Base-by-base conservation (phyloP, 2,888 invertebrate species). In the Andrena marginata region DNA sequence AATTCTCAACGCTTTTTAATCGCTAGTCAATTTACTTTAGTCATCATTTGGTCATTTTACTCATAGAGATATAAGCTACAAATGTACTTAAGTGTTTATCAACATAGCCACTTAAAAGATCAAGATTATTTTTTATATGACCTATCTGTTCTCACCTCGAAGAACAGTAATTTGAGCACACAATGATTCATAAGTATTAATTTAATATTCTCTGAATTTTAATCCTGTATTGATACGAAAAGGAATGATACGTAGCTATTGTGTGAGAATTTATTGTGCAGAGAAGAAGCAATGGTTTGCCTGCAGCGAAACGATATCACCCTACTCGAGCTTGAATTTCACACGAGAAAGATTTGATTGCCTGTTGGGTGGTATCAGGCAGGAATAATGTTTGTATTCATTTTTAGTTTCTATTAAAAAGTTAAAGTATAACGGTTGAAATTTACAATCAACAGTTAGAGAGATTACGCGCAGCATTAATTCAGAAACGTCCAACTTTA, bases 401-500 rank as follows among this genome's bases (percentile, higher is more conserved):
- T 23, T 20, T 62, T 35, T 20, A 33, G 62, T 33, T 62, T 35
- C 62, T 35, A 33, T 29, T 31, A 49, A 48, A 35, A 20, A 62
- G 33, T 31, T n/a, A 60, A 31, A 31, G 10, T 33, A 20, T 62
- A 62, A 35, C 62, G 10, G 33, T 8, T 5, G 62, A 35, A 33
- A 10, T 62, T 62, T 62, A 23, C 56, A 62, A 62, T 33, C 20
- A 62, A 62, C 35, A 20, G 33, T 62, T 62, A 33, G 33, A 29
- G 62, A 62, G 33, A 62, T 62, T 62, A 62, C 62, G 33, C 6
- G 29, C 62, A 13, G 20, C 62, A 62, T 62, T 62, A 62, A 33
- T 35, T 10, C 62, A 62, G 62, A 62, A 35, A 20, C 8, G 62
- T 62, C 20, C 62, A 35, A 62, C 62, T 62, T 62, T 62, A 62